A percentile compares a stretch with the other conserved stretches of the same genome.
Conservation (phyloP, 2,888 invertebrate genomes). For the Lymantria dispar region DNA sequence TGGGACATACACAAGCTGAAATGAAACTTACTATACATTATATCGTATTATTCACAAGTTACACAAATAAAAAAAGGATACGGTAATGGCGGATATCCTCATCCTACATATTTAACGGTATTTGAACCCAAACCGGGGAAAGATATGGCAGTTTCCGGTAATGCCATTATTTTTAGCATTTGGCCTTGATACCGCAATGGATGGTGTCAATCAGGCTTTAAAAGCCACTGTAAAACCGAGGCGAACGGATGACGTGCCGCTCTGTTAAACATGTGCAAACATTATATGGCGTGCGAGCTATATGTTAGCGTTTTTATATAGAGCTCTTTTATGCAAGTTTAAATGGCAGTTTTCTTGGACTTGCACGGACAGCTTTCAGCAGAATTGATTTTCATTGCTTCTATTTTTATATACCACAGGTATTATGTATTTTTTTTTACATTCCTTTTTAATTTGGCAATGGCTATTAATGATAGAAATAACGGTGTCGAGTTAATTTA, state of each 20-base stretch:
- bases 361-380: not conserved
- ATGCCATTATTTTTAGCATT: not conserved
- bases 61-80: too few relatives aligned
- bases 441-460: too few relatives aligned
- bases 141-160: not conserved
- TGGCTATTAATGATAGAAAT: too few relatives aligned
- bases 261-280: not conserved
- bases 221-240: not conserved
- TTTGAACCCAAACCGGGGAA: not conserved
- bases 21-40: too few relatives aligned
- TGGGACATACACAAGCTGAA: too few relatives aligned
- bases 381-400: not conserved
- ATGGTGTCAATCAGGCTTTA: not conserved
- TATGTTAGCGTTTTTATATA: not conserved
- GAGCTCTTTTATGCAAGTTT: not conserved
- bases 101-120: not conserved
- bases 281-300: not conserved
- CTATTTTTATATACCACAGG: not conserved
- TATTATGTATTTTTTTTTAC: too few relatives aligned
- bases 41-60: too few relatives aligned
- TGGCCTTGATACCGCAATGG: not conserved
- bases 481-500: too few relatives aligned
- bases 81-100: not conserved
- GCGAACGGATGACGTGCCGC: not conserved
- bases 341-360: not conserved